These are phyloP conservation scores for Babylonia areolata DNA, from an alignment of 1,140 invertebrate genomes.

Conservation along the genomic window DNA sequence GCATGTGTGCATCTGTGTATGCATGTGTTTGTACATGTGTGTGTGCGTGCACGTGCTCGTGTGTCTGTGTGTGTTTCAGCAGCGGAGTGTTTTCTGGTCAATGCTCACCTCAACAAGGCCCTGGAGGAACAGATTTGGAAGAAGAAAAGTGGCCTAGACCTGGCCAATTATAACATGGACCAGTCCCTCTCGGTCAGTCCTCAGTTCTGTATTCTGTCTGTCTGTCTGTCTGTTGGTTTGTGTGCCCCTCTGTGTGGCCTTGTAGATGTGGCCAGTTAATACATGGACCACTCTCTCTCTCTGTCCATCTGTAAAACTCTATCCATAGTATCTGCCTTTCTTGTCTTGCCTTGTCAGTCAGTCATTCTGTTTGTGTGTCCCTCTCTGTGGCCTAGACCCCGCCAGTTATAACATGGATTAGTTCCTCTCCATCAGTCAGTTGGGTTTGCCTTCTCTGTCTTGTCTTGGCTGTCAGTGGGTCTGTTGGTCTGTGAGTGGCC, in stretches of 20 bases:
- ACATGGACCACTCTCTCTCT: conserved; percentile 63
- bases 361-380: not conserved
- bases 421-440: too few relatives aligned
- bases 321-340: not conserved
- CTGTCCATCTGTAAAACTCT: not conserved
- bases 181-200: conserved; percentile 68
- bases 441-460: too few relatives aligned
- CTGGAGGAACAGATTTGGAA: conserved; percentile 69
- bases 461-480: too few relatives aligned
- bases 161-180: conserved; percentile 71
- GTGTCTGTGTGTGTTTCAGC: conserved; percentile 39
- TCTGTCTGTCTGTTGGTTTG: not conserved
- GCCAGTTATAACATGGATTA: conserved; percentile 71
- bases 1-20: not conserved
- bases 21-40: not conserved
- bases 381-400: conserved; percentile 60
- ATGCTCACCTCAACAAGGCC: conserved; percentile 64
- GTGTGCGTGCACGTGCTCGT: too few relatives aligned
- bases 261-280: conserved; percentile 69
- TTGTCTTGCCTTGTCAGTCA: too few relatives aligned
- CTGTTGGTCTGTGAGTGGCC: too few relatives aligned
- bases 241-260: conserved; percentile 46
- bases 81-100: conserved; percentile 69
- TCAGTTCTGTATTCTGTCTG: too few relatives aligned
- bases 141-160: conserved; percentile 66